Percentiles rank a stretch among this genome's conserved stretches.
Evolutionary conservation across 1,140 invertebrate species (phyloP).

Genomic region (Zaprionus lachaisei): DNA sequence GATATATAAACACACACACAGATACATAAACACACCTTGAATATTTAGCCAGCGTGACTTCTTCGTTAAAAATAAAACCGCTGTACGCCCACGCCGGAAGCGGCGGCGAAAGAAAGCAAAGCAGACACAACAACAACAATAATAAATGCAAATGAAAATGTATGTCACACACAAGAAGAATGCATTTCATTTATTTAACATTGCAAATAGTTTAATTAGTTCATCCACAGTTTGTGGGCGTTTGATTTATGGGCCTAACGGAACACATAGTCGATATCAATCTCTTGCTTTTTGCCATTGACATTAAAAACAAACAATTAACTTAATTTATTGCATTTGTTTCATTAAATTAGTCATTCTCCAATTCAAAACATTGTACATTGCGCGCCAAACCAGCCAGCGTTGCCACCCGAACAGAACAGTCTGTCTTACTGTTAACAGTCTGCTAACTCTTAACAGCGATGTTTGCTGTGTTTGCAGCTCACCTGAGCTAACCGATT

Average conservation of each 20-base stretch:
- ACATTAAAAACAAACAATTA: constrained; percentile 33
- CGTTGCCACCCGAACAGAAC: constrained; percentile 6
- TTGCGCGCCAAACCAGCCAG: constrained; percentile 2
- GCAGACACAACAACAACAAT: neutral
- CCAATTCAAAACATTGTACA: neutral
- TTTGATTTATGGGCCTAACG: constrained; percentile 61
- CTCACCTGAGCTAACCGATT: neutral
- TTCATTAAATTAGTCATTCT: neutral
- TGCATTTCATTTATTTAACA: constrained; percentile 48
- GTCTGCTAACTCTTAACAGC: neutral
- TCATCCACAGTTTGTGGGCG: constrained; percentile 43
- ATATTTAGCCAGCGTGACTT: constrained; percentile 3
- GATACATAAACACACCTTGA: neutral
- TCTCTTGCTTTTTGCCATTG: neutral
- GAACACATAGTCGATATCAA: neutral
- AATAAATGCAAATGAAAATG: constrained; percentile 57
- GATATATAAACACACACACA: constrained; percentile 18
- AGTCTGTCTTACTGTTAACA: neutral
- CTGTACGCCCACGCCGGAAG: constrained; percentile 59
- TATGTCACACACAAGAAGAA: constrained; percentile 64
- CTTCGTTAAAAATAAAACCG: constrained; percentile 55
- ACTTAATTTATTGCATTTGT: constrained; percentile 2
- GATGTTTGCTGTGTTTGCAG: constrained; percentile 6
- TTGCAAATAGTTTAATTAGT: constrained; percentile 54
- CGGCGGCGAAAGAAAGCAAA: constrained; percentile 27